These are phyloP conservation scores for Cephus rjabovi DNA, from an alignment of 2,888 invertebrate genomes.

Conservation along the genomic window DNA sequence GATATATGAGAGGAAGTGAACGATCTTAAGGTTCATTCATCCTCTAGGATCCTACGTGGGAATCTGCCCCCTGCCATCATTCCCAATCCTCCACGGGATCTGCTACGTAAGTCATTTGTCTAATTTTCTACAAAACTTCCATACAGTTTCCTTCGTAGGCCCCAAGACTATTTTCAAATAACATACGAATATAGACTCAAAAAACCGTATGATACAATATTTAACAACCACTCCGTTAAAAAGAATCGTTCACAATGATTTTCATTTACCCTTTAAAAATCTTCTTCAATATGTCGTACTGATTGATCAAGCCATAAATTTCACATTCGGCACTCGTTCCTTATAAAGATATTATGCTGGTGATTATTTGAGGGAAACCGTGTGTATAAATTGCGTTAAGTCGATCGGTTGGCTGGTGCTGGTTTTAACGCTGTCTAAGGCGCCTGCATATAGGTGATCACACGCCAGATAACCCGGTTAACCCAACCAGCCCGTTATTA, in stretches of 20 bases:
- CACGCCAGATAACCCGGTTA: conserved; percentile 56
- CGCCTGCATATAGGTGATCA: conserved; percentile 44
- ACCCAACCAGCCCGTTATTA: conserved; percentile 56
- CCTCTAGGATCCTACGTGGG: conserved; percentile 15
- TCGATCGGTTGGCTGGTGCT: conserved; percentile 37
- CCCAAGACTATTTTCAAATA: background rate
- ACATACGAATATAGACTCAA: background rate
- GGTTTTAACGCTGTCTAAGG: conserved; percentile 53
- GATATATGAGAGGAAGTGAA: conserved; percentile 25
- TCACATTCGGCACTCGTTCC: conserved; percentile 4
- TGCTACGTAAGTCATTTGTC: background rate
- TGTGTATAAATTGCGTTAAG: conserved; percentile 9
- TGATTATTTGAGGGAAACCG: conserved; percentile 23
- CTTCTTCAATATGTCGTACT: background rate
- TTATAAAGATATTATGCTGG: conserved; percentile 34
- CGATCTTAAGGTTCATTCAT: conserved; percentile 18
- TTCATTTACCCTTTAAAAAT: background rate
- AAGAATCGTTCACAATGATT: background rate
- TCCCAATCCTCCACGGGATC: background rate
- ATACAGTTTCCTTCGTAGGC: background rate
- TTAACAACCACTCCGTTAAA: background rate
- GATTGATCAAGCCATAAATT: background rate
- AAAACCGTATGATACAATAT: background rate
- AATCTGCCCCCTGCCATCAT: conserved; percentile 10
- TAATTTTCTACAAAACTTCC: background rate